Base-by-base conservation (phyloP, 2,797 vertebrate species). In the Hoplostethus mediterraneus region DNA sequence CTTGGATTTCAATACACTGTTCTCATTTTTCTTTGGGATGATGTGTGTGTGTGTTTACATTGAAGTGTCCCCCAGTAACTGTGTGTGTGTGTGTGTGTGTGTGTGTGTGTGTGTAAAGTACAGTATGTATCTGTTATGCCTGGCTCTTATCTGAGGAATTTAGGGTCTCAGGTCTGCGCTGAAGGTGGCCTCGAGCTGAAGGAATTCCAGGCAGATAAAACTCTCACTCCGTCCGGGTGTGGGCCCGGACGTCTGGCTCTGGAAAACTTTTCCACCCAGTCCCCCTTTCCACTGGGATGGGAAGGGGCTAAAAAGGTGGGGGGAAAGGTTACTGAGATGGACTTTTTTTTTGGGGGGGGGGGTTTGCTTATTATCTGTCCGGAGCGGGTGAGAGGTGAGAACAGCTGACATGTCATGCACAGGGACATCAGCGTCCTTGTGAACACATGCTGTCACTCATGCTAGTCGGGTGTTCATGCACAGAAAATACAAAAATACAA, bases 191-290 rank as follows among this genome's bases (percentile, higher is more conserved):
- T 63, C 80, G 71, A 88, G 84, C 80, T 28, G 71, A 80, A 91
- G 67, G 88, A 91, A 91, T 90, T 86, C 73, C 66, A 74, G 63
- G 47, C 83, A 84, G 89, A 92, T 91, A 89, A 92, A 89, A 62
- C 56, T 68, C 67, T 67, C 81, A 17, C 61, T 51, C 61, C 2
- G 2, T 64, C 0, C 6, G 71, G 36, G 45, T 53, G 54, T 30
- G 17, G 57, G 40, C 53, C 40, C 67, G 73, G 70, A 73, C 47
- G 58, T 75, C 56, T 66, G 72, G 12, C 28, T 52, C 33, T 12
- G 28, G 45, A 68, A 28, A 61, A 56, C 61, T 82, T 83, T 85
- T 45, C 79, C 63, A 2, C 65, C 71, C 25, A 30, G 16, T 25
- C 62, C 42, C 49, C 53, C 21, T 21, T 21, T 73, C 65, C 10